These are phyloP conservation scores for Hedychridium roseum DNA, from an alignment of 2,888 invertebrate genomes.

Conservation along the genomic window DNA sequence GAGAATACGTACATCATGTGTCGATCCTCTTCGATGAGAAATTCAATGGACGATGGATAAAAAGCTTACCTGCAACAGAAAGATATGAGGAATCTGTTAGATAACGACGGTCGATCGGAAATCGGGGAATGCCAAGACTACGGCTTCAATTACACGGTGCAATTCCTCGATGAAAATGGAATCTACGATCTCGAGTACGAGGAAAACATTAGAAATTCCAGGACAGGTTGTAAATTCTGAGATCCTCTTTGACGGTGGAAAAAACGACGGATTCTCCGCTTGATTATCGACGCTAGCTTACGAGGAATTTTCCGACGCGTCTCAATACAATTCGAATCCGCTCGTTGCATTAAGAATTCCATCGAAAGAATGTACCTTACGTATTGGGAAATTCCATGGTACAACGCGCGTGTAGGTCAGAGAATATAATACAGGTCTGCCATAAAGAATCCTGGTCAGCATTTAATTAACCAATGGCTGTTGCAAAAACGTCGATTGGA, in stretches of 20 bases:
- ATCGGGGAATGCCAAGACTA: too few species aligned
- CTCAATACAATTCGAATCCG: slow-evolving; percentile 16
- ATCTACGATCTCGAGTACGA: too few species aligned
- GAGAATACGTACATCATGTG: too few species aligned
- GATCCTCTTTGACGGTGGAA: slow-evolving; percentile 15
- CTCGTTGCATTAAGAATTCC: slow-evolving; percentile 24
- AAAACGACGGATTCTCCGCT: not conserved
- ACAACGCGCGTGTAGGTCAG: not conserved
- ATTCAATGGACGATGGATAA: too few species aligned
- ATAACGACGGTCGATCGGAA: not conserved
- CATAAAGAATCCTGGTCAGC: too few species aligned
- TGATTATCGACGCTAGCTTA: too few species aligned
- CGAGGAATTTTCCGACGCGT: slow-evolving; percentile 27
- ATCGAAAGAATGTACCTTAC: slow-evolving; percentile 19
- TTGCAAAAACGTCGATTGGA: too few species aligned
- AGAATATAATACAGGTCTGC: slow-evolving; percentile 15
- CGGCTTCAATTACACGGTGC: too few species aligned
- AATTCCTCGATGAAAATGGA: too few species aligned
- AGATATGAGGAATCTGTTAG: slow-evolving; percentile 5
- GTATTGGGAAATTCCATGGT: slow-evolving; percentile 22
- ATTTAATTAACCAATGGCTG: too few species aligned
- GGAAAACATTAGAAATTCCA: slow-evolving; percentile 30
- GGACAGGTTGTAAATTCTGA: too few species aligned
- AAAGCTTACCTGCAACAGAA: slow-evolving; percentile 31
- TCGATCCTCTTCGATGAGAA: too few species aligned